A percentile compares a stretch with the other conserved stretches of the same genome.
phyloP scores from a whole-genome alignment of 2,888 invertebrate species.

The Nomada fabriciana region DNA sequence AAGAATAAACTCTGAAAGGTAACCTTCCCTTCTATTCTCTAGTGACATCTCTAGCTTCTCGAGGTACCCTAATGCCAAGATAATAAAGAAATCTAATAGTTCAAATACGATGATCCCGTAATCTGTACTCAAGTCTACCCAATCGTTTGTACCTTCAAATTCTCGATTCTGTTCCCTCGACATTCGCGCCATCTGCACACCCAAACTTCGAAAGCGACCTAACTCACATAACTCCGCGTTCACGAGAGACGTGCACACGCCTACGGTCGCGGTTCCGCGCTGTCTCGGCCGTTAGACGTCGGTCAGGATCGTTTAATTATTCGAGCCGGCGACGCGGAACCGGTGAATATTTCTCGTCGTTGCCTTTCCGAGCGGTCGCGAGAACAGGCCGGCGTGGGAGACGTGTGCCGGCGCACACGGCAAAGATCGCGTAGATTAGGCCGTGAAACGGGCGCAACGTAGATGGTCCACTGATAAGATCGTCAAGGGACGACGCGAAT shows the following conservation, averaged over 20 bases:
- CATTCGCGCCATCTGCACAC: not conserved
- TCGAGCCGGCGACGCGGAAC: conserved; percentile 55
- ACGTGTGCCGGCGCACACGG: conserved; percentile 10
- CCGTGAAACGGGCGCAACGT: conserved; percentile 3
- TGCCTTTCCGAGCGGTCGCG: conserved; percentile 24
- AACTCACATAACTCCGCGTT: not conserved
- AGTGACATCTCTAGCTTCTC: no score
- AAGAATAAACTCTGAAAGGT: no score
- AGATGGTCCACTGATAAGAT: conserved; percentile 54
- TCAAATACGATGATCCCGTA: no score
- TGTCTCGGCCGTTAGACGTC: conserved; percentile 46
- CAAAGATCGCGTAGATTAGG: conserved; percentile 51
- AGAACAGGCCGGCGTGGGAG: conserved; percentile 43
- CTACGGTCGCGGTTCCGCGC: conserved; percentile 34
- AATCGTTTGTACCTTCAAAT: not conserved
- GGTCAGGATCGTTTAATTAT: conserved; percentile 56
- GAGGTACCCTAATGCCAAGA: no score
- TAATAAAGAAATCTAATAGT: no score
- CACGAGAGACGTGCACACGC: not conserved
- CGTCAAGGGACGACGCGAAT: conserved; percentile 22
- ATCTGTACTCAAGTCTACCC: no score
- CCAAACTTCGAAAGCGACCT: not conserved
- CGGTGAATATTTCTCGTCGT: conserved; percentile 35
- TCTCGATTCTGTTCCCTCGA: not conserved
- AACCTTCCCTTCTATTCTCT: no score